Percentiles rank a stretch among this genome's conserved stretches.
Conservation (phyloP, 1,140 invertebrate genomes). For the Drosophila sucinea region DNA sequence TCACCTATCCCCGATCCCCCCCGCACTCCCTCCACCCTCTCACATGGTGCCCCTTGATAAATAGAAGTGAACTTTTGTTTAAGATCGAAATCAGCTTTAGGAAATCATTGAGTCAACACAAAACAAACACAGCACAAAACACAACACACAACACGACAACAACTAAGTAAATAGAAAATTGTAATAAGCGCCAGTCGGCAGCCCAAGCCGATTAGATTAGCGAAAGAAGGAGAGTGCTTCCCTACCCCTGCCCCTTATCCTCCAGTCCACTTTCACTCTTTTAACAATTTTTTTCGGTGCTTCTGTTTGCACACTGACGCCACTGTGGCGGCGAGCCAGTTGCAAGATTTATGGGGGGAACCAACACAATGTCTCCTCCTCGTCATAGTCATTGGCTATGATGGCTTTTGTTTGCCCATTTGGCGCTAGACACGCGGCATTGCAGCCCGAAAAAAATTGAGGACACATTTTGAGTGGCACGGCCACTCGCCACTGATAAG, state of each 20-base stretch:
- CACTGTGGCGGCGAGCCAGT: slow-evolving; percentile 78
- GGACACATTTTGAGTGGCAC: slow-evolving; percentile 73
- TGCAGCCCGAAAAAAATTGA: slow-evolving; percentile 52
- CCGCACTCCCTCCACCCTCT: neutral
- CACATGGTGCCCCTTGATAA: slow-evolving; percentile 29
- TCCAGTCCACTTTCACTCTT: slow-evolving; percentile 40
- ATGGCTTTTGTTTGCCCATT: slow-evolving; percentile 64
- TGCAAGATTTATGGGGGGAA: slow-evolving; percentile 78
- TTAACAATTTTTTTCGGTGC: neutral
- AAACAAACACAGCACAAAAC: slow-evolving; percentile 3
- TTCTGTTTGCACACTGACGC: slow-evolving; percentile 78
- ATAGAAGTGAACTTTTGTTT: slow-evolving; percentile 30
- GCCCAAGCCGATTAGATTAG: slow-evolving; percentile 65
- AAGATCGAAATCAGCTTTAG: slow-evolving; percentile 29
- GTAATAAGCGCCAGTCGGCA: slow-evolving; percentile 72
- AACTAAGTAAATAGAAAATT: slow-evolving; percentile 71
- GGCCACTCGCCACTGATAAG: slow-evolving; percentile 51
- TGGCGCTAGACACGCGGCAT: slow-evolving; percentile 65
- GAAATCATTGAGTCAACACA: slow-evolving; percentile 59
- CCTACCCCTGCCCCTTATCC: slow-evolving; percentile 17
- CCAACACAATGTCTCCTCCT: slow-evolving; percentile 1
- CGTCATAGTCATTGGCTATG: slow-evolving; percentile 1
- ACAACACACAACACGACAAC: slow-evolving; percentile 27
- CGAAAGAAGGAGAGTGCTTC: slow-evolving; percentile 6
- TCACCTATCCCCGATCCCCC: neutral